Base-by-base conservation (phyloP, 2,888 invertebrate species). In the Marasmarcha lunaedactyla region DNA sequence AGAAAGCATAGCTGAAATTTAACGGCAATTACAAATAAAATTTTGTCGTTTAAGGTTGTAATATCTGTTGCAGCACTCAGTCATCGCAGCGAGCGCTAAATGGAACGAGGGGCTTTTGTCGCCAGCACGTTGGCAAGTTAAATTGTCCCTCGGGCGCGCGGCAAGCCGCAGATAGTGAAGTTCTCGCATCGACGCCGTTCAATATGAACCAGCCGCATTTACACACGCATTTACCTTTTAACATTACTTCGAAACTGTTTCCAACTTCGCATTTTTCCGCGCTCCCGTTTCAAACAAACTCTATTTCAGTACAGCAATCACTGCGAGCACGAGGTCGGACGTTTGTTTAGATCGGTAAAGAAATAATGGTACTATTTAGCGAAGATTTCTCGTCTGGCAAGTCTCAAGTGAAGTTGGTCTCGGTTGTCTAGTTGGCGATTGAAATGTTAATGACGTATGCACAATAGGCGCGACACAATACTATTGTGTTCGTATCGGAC, bases 81-180 rank as follows among this genome's bases (percentile, higher is more conserved):
- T 58, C 54, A 60, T 63, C 59, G 60, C 60, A 20, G 53, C 51
- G 59, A 54, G 59, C 64, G 62, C 57, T 77, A 76, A 78, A 77
- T 74, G 66, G 76, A 72, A 66, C 77, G 62, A 63, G 53, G 59
- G 45, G 64, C 68, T 62, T 70, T 79, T 81, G 79, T 79, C 72
- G 57, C 53, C 48, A 63, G 68, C 65, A 68, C 60, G 73, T 72
- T 73, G 79, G 71, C 76, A 77, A 81, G 81, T 78, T 81, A 74
- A 78, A 79, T 78, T 78, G 79, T 81, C 74, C 77, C 71, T 52
- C 20, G 20, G 7, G 20, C 7, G 20, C 20, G 66, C 73, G 79
- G 77, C 70, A 74, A 78, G 71, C 74, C 71, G 76, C 71, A 71
- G 78, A 81, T 81, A 79, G 72, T 62, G 71, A 78, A 81, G 74